phyloP scores from a whole-genome alignment of 1,140 invertebrate species.

The Hypothenemus hampei region DNA sequence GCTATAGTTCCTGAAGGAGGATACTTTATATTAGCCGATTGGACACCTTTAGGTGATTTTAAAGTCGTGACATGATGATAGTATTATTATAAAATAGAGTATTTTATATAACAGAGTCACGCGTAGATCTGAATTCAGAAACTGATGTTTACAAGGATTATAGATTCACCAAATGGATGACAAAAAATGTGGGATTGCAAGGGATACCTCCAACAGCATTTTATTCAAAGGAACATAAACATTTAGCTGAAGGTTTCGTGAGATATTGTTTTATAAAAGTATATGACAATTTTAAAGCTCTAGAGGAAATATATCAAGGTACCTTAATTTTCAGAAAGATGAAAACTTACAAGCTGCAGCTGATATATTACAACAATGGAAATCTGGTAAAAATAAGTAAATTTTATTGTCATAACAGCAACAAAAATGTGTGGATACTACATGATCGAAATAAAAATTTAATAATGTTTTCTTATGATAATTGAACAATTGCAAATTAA shows the following conservation, averaged over 20 bases:
- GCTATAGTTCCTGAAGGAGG: slow-evolving; percentile 94
- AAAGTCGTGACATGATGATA: too few species aligned
- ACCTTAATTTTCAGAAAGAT: slow-evolving; percentile 57
- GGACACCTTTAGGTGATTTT: slow-evolving; percentile 65
- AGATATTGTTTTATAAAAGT: slow-evolving; percentile 94
- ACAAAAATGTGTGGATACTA: background rate
- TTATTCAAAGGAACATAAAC: slow-evolving; percentile 78
- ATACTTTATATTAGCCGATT: slow-evolving; percentile 95
- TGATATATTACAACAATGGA: slow-evolving; percentile 60
- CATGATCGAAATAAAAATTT: too few species aligned
- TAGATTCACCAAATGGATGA: slow-evolving; percentile 92
- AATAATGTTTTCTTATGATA: background rate
- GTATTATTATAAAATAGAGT: too few species aligned
- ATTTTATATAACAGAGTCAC: slow-evolving; percentile 46
- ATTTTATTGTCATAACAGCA: background rate
- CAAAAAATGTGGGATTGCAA: slow-evolving; percentile 86
- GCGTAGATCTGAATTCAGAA: slow-evolving; percentile 62
- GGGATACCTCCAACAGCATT: slow-evolving; percentile 94
- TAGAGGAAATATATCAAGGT: too few species aligned
- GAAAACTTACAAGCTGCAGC: slow-evolving; percentile 67
- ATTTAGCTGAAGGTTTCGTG: slow-evolving; percentile 81
- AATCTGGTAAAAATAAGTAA: slow-evolving; percentile 37
- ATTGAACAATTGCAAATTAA: background rate
- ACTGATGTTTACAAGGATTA: slow-evolving; percentile 77
- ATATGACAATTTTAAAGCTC: too few species aligned